phyloP scores from a whole-genome alignment of 2,113 vertebrate species.

The Stegostoma tigrinum region DNA sequence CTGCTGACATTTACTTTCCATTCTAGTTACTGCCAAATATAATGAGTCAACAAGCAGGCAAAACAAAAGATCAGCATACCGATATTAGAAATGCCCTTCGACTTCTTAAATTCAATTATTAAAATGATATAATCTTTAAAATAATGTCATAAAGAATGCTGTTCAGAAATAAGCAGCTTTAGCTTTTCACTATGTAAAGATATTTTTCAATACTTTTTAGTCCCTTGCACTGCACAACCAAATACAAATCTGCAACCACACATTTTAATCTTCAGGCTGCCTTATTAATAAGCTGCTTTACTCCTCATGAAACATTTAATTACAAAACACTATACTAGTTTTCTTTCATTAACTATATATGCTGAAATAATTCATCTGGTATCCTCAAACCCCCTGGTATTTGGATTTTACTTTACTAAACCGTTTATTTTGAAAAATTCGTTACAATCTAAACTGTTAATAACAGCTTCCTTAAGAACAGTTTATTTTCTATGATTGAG shows the following conservation, averaged over 20 bases:
- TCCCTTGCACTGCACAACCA: background rate
- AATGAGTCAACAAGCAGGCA: background rate
- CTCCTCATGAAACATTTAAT: background rate
- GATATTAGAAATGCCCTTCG: background rate
- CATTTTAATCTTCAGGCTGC: background rate
- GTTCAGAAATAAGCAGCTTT: slow-evolving; percentile 6
- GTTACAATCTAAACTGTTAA: too few relatives aligned
- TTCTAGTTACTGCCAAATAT: background rate
- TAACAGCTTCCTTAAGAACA: background rate
- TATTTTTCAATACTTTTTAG: background rate
- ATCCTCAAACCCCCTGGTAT: background rate
- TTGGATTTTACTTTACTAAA: background rate
- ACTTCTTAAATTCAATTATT: background rate
- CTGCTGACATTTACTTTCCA: slow-evolving; percentile 16
- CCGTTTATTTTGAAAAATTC: background rate
- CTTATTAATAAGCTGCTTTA: slow-evolving; percentile 12
- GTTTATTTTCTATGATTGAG: background rate
- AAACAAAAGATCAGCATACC: background rate
- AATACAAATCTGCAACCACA: background rate
- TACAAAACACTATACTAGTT: background rate
- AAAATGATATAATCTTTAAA: background rate
- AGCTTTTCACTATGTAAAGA: background rate
- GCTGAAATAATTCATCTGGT: background rate
- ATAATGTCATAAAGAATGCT: background rate
- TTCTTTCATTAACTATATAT: slow-evolving; percentile 11